A percentile compares a stretch with the other conserved stretches of the same genome.
Evolutionary conservation across 92 coral and sea anemone genomes (phyloP).

Genomic region (Umimayanthus chanpuru): DNA sequence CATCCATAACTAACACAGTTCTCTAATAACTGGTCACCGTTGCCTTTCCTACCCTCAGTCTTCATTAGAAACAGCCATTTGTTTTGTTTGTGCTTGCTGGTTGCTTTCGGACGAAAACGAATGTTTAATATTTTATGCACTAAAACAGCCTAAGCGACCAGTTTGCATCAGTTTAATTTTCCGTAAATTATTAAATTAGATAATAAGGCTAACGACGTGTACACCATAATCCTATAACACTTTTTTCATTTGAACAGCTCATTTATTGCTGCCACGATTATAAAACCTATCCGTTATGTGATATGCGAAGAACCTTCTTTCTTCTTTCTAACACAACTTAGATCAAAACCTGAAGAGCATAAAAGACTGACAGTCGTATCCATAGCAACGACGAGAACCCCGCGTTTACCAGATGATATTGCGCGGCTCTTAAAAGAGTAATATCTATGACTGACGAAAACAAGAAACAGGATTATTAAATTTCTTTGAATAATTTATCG

Average conservation of each 20-base stretch:
- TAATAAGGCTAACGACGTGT: background rate
- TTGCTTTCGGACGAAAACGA: background rate
- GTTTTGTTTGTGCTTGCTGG: conserved; percentile 1
- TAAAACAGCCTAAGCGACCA: background rate
- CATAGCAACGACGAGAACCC: background rate
- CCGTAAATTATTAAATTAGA: background rate
- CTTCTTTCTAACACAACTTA: background rate
- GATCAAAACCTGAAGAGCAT: background rate
- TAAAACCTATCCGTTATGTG: no score
- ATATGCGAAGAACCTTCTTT: background rate
- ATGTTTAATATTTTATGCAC: background rate
- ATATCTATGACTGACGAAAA: background rate
- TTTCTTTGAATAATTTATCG: background rate
- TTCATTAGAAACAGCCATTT: background rate
- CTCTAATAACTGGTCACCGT: background rate
- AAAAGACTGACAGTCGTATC: background rate
- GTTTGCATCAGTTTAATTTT: no score
- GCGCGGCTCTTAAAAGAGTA: background rate
- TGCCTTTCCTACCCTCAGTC: background rate
- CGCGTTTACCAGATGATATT: background rate
- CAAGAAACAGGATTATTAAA: background rate
- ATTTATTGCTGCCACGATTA: no score
- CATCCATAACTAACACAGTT: background rate
- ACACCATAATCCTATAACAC: background rate
- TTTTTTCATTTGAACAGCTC: no score